phyloP scores from a whole-genome alignment of 1,140 invertebrate species.

The Periplaneta americana region DNA sequence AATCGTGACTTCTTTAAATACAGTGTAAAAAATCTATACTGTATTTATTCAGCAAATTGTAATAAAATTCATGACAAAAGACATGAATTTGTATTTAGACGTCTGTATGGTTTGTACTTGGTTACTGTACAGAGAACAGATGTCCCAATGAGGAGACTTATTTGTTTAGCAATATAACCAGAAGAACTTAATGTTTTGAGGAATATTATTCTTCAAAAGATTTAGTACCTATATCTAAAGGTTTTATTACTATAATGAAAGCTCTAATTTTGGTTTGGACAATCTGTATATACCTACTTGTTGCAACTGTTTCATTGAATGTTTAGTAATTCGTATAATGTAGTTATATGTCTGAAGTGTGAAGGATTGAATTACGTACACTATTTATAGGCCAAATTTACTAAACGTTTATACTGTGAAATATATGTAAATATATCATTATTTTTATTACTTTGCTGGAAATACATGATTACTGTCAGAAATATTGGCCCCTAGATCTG shows the following conservation, averaged over 20 bases:
- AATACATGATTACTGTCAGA: not conserved
- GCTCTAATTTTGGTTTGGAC: not conserved
- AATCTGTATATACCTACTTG: not conserved
- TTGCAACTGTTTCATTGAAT: not conserved
- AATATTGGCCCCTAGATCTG: not conserved
- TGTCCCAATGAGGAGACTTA: not conserved
- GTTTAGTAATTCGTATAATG: not conserved
- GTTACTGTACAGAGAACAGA: not conserved
- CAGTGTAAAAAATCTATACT: not conserved
- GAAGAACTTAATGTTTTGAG: not conserved
- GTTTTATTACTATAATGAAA: not conserved
- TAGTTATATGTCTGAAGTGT: conserved; percentile 1
- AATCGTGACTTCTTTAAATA: not conserved
- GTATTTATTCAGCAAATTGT: not conserved
- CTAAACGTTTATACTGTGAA: conserved; percentile 10
- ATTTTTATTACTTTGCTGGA: conserved; percentile 4
- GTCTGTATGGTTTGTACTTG: not conserved
- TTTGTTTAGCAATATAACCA: not conserved
- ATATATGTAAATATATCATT: conserved; percentile 7
- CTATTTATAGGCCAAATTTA: conserved; percentile 6
- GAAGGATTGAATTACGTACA: not conserved
- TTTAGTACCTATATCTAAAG: not conserved
- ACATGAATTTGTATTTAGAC: not conserved
- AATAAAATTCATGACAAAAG: not conserved
- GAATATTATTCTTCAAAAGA: not conserved